phyloP scores from a whole-genome alignment of 2,888 invertebrate species.

The Chrysotoxum bicinctum region DNA sequence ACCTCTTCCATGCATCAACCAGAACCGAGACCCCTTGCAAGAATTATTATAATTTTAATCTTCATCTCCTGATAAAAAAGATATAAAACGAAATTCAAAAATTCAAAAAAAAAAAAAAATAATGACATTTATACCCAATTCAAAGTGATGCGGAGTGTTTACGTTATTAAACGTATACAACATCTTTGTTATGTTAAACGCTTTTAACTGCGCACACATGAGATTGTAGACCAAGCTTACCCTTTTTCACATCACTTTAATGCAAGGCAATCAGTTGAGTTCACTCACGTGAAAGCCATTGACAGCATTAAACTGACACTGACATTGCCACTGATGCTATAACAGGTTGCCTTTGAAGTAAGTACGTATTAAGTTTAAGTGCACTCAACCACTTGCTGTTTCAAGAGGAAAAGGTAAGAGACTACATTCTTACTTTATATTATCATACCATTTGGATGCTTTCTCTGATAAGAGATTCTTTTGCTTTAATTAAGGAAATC shows the following conservation, averaged over 20 bases:
- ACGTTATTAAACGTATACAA: conserved; percentile 4
- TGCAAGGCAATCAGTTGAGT: conserved; percentile 21
- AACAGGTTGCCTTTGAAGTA: conserved; percentile 34
- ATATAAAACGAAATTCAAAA: no score
- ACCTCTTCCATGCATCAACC: no score
- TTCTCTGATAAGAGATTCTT: not conserved
- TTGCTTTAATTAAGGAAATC: not conserved
- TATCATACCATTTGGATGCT: not conserved
- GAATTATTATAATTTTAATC: no score
- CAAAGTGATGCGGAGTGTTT: not conserved
- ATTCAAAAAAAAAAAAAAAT: not conserved
- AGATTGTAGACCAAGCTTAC: not conserved
- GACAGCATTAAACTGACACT: conserved; percentile 40
- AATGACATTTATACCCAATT: not conserved
- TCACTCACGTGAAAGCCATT: conserved; percentile 51
- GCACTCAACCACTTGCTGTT: conserved; percentile 58
- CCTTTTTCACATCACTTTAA: conserved; percentile 8
- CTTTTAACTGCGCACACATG: conserved; percentile 35
- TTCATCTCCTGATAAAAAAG: no score
- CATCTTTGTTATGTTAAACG: conserved; percentile 53
- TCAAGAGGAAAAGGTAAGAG: conserved; percentile 26
- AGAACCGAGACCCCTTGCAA: no score
- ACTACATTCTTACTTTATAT: not conserved
- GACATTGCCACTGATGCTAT: not conserved
- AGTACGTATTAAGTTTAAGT: conserved; percentile 54